Conservation (phyloP, 2,113 vertebrate genomes). For the Recurvirostra avosetta region DNA sequence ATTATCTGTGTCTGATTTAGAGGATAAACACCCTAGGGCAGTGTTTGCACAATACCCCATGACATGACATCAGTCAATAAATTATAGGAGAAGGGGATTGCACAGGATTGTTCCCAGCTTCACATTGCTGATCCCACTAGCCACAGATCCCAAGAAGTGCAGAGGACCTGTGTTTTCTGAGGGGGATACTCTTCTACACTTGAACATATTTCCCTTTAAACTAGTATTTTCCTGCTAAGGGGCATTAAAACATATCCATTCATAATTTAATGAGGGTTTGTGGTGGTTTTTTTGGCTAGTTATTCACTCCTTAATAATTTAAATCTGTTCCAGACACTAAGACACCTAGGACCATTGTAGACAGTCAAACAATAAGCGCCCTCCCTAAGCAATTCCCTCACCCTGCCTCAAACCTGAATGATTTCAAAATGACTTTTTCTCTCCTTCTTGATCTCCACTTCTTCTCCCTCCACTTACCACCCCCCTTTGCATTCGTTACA, state of each 20-base stretch:
- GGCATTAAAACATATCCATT: background rate
- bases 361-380: background rate
- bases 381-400: background rate
- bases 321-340: background rate
- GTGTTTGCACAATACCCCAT: constrained; percentile 27
- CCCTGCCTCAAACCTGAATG: background rate
- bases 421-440: background rate
- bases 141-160: background rate
- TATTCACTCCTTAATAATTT: background rate
- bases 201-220: background rate
- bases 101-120: background rate
- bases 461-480: background rate
- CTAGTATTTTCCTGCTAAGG: background rate
- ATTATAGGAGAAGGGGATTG: background rate
- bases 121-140: background rate
- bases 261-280: background rate
- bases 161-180: background rate
- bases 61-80: constrained; percentile 39
- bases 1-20: constrained; percentile 54
- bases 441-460: background rate
- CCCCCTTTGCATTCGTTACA: background rate
- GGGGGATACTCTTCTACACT: background rate
- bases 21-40: constrained; percentile 35
- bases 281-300: background rate
- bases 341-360: background rate